phyloP scores from a whole-genome alignment of 2,888 invertebrate species.

The Elysia crispata region DNA sequence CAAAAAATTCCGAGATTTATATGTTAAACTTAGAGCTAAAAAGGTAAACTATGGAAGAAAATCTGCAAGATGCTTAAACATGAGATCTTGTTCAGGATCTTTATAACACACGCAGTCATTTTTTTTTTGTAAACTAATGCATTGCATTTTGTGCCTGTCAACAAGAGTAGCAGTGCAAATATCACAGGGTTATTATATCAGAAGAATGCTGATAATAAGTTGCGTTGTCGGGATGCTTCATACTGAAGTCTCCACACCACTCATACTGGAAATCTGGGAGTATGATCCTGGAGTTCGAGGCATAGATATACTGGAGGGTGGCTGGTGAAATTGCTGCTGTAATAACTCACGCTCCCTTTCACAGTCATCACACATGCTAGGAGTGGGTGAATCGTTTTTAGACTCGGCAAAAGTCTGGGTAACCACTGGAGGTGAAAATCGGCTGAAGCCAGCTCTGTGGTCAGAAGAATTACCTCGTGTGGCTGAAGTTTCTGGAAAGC shows the following conservation, averaged over 20 bases:
- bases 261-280: slow-evolving; percentile 38
- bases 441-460: not conserved
- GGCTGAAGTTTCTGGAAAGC: not conserved
- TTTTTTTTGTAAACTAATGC: too few relatives aligned
- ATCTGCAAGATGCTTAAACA: too few relatives aligned
- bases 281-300: slow-evolving; percentile 37
- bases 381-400: not conserved
- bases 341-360: slow-evolving; percentile 11
- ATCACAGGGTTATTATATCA: not conserved
- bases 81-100: too few relatives aligned
- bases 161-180: not conserved
- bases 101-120: too few relatives aligned
- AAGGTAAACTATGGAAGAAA: too few relatives aligned
- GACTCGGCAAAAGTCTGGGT: slow-evolving; percentile 6
- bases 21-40: too few relatives aligned
- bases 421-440: not conserved
- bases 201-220: not conserved
- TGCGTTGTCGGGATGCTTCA: not conserved
- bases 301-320: not conserved
- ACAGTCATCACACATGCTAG: slow-evolving; percentile 41
- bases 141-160: too few relatives aligned
- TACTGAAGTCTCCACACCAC: slow-evolving; percentile 52
- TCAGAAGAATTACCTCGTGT: not conserved
- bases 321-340: not conserved
- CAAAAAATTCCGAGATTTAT: too few relatives aligned